Evolutionary conservation across 2,113 vertebrate genomes (phyloP), one percentile per base, ranked within the genome.

Genomic region (Bambusicola thoracicus): DNA sequence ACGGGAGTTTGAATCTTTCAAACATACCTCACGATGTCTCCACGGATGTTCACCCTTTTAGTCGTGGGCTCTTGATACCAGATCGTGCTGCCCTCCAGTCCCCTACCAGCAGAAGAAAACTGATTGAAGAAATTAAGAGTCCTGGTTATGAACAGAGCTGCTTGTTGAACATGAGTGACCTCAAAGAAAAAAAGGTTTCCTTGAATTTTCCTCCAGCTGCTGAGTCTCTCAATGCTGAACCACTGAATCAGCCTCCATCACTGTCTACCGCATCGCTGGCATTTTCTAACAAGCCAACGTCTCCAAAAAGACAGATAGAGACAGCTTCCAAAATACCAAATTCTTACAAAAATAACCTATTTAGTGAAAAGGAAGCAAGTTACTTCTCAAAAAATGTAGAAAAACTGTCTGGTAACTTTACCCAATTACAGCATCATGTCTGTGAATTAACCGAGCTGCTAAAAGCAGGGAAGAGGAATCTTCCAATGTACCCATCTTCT

Each of bases 101-200:
- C 11, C 97, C 97, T 44, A 96, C 75, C 11, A 97, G 95, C 92
- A 97, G 98, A 91, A 98, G 96, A 51, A 98, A 94, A 90, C 97
- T 99, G 73, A 98, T 99, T 76, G 98, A 99, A 95, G 99, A 99
- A 97, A 96, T 99, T 78, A 97, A 77, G 81, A 98, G 97, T 66
- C 95, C 95, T 16, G 38, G 58, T 12, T 74, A 74, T 22, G 98
- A 98, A 1, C 94, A 96, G 25, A 98, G 96, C 89, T 89, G 96
- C 2, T 85, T 96, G 38, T 69, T 94, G 68, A 98, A 97, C 69
- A 85, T 85, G 4, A 95, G 63, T 2, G 97, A 98, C 83, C 92
- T 98, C 74, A 97, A 97, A 5, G 98, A 98, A 18, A 97, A 95
- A 91, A 96, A 95, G 55, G 58, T 65, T 25, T 97, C 98, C 76